phyloP scores from a whole-genome alignment of 2,797 vertebrate species.

The Phoxinus dragarum region DNA sequence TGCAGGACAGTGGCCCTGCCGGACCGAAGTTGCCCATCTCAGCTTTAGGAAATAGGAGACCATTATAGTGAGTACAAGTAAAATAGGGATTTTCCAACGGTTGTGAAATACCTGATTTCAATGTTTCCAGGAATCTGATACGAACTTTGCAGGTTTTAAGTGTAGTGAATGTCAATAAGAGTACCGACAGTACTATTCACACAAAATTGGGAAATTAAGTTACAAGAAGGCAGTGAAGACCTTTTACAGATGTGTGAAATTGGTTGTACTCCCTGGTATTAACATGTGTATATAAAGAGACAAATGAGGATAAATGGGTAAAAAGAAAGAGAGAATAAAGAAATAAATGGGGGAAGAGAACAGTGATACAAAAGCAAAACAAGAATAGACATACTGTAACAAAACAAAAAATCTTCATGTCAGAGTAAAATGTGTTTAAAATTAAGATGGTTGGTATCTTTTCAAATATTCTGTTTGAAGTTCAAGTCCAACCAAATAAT shows the following conservation, averaged over 20 bases:
- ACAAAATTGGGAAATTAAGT: background rate
- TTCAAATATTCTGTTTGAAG: slow-evolving; percentile 54
- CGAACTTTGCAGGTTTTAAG: background rate
- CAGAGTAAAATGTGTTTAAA: slow-evolving; percentile 20
- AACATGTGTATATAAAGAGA: background rate
- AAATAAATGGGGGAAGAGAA: background rate
- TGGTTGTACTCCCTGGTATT: background rate
- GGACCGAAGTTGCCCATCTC: background rate
- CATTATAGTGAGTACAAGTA: background rate
- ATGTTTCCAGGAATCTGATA: background rate
- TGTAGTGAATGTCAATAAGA: background rate
- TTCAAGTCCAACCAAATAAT: slow-evolving; percentile 50
- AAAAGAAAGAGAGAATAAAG: background rate
- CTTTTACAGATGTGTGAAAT: background rate
- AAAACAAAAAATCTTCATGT: slow-evolving; percentile 13
- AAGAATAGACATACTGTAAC: background rate
- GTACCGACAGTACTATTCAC: background rate
- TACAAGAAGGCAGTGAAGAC: background rate
- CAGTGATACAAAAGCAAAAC: background rate
- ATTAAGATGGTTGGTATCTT: slow-evolving; percentile 38
- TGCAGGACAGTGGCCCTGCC: background rate
- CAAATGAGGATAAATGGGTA: background rate
- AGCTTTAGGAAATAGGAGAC: background rate
- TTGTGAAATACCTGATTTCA: background rate
- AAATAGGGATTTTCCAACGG: background rate